phyloP scores from a whole-genome alignment of 2,888 invertebrate genomes.

The Myathropa florea region DNA sequence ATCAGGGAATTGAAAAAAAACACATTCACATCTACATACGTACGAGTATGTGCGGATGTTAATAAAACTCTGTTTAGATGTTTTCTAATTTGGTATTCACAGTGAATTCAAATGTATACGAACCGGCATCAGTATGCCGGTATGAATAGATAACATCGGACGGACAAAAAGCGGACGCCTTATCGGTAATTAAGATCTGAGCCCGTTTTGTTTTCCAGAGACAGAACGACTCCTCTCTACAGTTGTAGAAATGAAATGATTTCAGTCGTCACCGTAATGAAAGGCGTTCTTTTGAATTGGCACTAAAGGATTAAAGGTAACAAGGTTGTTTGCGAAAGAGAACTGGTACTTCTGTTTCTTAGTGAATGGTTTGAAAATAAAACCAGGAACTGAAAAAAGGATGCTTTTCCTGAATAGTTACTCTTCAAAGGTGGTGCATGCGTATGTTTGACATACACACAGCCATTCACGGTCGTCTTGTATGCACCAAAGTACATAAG shows the following conservation, averaged over 20 bases:
- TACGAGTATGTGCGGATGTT: not conserved
- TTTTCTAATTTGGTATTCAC: slow-evolving; percentile 48
- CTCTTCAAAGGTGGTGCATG: not conserved
- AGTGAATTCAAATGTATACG: slow-evolving; percentile 32
- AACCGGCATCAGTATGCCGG: slow-evolving; percentile 8
- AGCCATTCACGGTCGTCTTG: not conserved
- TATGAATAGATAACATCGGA: slow-evolving; percentile 39
- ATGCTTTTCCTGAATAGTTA: not conserved
- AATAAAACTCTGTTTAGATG: slow-evolving; percentile 5
- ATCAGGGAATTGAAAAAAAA: not conserved
- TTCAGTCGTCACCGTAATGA: slow-evolving; percentile 26
- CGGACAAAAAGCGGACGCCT: slow-evolving; percentile 51
- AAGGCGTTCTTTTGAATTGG: slow-evolving; percentile 37
- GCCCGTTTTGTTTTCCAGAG: slow-evolving; percentile 34
- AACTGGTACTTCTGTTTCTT: not conserved
- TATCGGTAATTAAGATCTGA: slow-evolving; percentile 69
- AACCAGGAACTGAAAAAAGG: not conserved
- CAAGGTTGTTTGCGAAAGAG: slow-evolving; percentile 16
- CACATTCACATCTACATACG: not conserved
- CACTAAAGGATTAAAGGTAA: slow-evolving; percentile 35
- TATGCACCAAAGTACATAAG: no score
- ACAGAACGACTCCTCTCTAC: slow-evolving; percentile 42
- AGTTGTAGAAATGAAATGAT: slow-evolving; percentile 42
- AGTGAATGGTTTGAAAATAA: not conserved
- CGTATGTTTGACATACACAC: not conserved